Percentiles rank a stretch among this genome's conserved stretches.
Conservation (phyloP, 2,797 vertebrate species). For the Scarus forsteni region DNA sequence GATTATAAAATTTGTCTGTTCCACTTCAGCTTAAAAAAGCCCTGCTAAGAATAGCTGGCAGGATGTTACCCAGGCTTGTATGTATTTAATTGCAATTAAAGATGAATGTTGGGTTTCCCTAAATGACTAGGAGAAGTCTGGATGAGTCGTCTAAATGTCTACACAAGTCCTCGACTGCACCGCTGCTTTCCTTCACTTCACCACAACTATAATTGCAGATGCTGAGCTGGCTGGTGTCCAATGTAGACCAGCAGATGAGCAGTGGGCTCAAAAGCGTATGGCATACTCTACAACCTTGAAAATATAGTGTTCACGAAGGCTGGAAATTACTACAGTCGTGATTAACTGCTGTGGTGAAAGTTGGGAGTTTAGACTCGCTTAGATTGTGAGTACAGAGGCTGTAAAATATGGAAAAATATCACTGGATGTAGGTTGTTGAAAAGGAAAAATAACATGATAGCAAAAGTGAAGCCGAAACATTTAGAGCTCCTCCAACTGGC, state of each 20-base stretch:
- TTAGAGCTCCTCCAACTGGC: too few relatives aligned
- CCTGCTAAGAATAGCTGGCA: conserved; percentile 53
- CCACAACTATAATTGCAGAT: conserved; percentile 70
- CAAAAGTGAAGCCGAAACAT: too few relatives aligned
- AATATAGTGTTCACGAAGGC: conserved; percentile 47
- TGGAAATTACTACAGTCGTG: conserved; percentile 27
- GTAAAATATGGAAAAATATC: conserved; percentile 42
- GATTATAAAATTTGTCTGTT: conserved; percentile 41
- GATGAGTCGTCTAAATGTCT: conserved; percentile 61
- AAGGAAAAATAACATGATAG: background rate
- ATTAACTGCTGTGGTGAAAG: conserved; percentile 47
- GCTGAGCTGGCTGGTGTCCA: conserved; percentile 45
- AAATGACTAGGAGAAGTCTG: conserved; percentile 64
- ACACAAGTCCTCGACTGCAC: conserved; percentile 53
- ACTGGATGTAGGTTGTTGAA: conserved; percentile 16
- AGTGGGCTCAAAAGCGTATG: conserved; percentile 12
- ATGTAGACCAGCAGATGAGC: conserved; percentile 49
- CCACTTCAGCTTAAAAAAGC: conserved; percentile 19
- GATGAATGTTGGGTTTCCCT: conserved; percentile 62
- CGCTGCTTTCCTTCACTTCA: conserved; percentile 66
- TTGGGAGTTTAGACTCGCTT: conserved; percentile 25
- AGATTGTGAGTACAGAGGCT: conserved; percentile 11
- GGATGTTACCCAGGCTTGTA: conserved; percentile 32
- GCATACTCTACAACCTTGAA: conserved; percentile 29
- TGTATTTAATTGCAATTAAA: conserved; percentile 70